Base-by-base conservation (phyloP, 2,888 invertebrate genomes). In the Latheticus oryzae region DNA sequence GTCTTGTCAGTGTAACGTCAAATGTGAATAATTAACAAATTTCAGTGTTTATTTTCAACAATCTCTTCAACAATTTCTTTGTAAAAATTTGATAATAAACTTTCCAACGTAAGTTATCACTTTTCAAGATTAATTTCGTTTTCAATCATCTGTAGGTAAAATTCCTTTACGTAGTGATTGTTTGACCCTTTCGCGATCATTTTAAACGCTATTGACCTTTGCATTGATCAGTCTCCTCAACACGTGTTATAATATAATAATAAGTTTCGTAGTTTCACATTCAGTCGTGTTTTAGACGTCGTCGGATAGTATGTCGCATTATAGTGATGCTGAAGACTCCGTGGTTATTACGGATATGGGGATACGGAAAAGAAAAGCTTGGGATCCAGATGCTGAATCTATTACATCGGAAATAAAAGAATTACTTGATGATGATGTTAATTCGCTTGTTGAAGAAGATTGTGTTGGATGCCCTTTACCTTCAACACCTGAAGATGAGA, bases 401-500 rank as follows among this genome's bases (percentile, higher is more conserved):
- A 77, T 80, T 16, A 71, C 77, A 12, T 80, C 79, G 5, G 80
- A 81, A 67, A 79, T 81, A 32, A 80, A 81, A 69, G 80, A 81
- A 65, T 62, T 81, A 15, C 65, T 81, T 11, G 79, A 81, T 26
- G 73, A 73, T 15, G 80, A 82, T 73, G 79, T 78, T 40, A 76
- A 77, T 59, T 78, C 78, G 23, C 66, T 79, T 70, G 78, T 72
- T 54, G 87, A 88, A 70, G 91, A 91, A 70, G 92, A 91, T 73
- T 91, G 90, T 65, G 86, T 88, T 60, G 93, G 93, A 21, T 93
- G 92, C 73, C 91, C 93, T 1, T 76, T 93, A 66, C 93, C 93
- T 2, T 92, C 92, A 11, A 93, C 93, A 4, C 93, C 93, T 1
- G 92, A 92, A 76, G 92, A 93, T 75, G 90, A 91, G 71, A 87